A percentile compares a stretch with the other conserved stretches of the same genome.
These are phyloP conservation scores for Parnassius orleans DNA, from an alignment of 2,888 invertebrate genomes.

Conservation along the genomic window DNA sequence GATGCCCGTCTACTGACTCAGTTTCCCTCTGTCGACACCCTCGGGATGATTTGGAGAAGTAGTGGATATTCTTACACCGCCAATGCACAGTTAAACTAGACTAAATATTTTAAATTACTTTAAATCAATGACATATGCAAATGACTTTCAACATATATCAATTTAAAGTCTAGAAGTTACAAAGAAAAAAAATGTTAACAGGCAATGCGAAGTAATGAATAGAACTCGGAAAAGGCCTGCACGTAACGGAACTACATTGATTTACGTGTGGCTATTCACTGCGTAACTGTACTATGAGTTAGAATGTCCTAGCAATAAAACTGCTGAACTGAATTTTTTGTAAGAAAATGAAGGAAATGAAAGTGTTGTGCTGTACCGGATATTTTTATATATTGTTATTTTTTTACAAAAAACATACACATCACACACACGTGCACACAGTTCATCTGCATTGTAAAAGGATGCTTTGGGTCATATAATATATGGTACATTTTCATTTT, in stretches of 20 bases:
- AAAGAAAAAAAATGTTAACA: constrained; percentile 5
- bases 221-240: constrained; percentile 15
- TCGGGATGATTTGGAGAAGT: too few species aligned
- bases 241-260: constrained; percentile 39
- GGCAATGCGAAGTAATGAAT: constrained; percentile 13
- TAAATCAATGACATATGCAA: background rate
- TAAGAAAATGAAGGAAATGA: constrained; percentile 44
- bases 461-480: too few species aligned
- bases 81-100: too few species aligned
- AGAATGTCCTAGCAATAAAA: constrained; percentile 38
- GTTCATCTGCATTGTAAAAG: too few species aligned
- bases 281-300: constrained; percentile 52
- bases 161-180: background rate
- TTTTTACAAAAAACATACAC: too few species aligned
- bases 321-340: constrained; percentile 36
- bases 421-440: too few species aligned
- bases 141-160: background rate
- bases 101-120: too few species aligned
- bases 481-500: too few species aligned
- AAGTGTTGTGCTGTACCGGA: constrained; percentile 45
- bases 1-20: too few species aligned
- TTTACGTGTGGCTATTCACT: constrained; percentile 47
- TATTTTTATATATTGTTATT: constrained; percentile 35
- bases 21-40: too few species aligned
- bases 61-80: too few species aligned